Percentiles rank a stretch among this genome's conserved stretches.
These are phyloP conservation scores for Palythoa caribaeorum DNA, from an alignment of 92 coral and sea anemone genomes.

Conservation along the genomic window DNA sequence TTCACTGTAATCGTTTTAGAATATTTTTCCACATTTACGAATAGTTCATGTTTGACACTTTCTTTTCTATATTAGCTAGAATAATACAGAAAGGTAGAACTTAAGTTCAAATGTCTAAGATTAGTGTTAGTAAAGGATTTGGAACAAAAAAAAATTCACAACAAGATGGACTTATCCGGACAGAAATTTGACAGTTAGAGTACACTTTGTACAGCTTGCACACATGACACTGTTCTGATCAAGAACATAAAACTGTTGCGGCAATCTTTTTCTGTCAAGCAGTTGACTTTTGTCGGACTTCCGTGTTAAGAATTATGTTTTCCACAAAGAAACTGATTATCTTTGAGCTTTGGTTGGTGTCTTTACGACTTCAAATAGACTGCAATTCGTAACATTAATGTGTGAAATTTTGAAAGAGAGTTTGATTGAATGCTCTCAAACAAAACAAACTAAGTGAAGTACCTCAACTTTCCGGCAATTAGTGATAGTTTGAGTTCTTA, in stretches of 20 bases:
- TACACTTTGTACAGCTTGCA: neutral
- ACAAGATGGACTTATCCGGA: constrained; percentile 3
- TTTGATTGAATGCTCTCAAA: constrained; percentile 26
- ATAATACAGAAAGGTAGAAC: neutral
- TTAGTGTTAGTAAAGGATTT: neutral
- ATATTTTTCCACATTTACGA: neutral
- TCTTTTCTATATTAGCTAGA: neutral
- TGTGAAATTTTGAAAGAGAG: constrained; percentile 16
- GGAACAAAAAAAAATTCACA: neutral
- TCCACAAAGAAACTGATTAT: neutral
- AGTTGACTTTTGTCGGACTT: constrained; percentile 33
- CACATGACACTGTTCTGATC: neutral
- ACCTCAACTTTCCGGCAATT: constrained; percentile 18
- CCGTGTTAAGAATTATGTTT: constrained; percentile 17
- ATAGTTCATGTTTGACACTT: neutral
- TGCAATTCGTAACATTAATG: neutral
- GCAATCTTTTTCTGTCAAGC: constrained; percentile 42
- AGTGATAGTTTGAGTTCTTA: neutral
- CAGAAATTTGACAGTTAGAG: constrained; percentile 30
- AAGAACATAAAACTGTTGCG: constrained; percentile 3
- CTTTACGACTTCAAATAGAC: neutral
- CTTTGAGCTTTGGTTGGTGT: neutral
- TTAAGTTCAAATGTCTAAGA: neutral
- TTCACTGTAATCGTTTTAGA: constrained; percentile 10
- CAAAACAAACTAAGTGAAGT: constrained; percentile 40